phyloP scores from a whole-genome alignment of 2,797 vertebrate species.

The Pyrocephalus nanus region DNA sequence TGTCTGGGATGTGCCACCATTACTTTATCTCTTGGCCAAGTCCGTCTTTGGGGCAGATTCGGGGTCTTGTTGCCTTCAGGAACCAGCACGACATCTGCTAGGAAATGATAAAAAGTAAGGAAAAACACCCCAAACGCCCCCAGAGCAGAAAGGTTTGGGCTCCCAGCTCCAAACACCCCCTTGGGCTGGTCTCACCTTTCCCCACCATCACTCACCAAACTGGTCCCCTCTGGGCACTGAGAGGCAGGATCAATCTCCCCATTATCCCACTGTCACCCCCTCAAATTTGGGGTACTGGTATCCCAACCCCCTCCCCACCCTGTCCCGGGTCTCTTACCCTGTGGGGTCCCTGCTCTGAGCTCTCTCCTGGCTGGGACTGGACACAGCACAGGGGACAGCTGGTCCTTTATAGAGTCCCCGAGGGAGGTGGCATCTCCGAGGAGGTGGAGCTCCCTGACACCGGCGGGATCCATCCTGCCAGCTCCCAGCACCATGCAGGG shows the following conservation, averaged over 20 bases:
- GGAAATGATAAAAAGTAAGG: neutral
- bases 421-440: neutral
- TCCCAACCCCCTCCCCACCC: neutral
- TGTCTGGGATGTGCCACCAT: neutral
- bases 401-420: slow-evolving; percentile 5
- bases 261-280: neutral
- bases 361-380: neutral
- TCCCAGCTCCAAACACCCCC: neutral
- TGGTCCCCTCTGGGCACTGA: accelerated
- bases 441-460: neutral
- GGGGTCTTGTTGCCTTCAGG: accelerated
- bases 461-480: neutral
- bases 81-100: neutral
- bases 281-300: accelerated
- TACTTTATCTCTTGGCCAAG: accelerated
- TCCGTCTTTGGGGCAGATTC: neutral
- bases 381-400: neutral
- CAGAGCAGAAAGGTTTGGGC: neutral
- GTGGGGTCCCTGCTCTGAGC: accelerated
- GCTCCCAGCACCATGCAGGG: neutral
- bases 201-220: neutral
- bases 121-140: neutral
- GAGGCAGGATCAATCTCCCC: accelerated
- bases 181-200: neutral
- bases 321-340: neutral